phyloP scores from a whole-genome alignment of 2,888 invertebrate species.

The Nebria brevicollis region DNA sequence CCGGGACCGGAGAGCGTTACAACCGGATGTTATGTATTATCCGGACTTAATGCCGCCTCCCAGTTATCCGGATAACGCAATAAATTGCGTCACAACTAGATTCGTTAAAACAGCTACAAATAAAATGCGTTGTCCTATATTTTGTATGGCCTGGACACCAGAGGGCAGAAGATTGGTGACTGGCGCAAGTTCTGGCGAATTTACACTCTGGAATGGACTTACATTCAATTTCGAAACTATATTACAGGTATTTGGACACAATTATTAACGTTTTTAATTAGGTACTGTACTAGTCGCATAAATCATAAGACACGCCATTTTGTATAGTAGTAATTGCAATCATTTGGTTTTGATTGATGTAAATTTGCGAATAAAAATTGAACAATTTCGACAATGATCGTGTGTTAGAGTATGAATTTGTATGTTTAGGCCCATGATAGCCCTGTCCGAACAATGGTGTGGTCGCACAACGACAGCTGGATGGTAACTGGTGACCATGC shows the following conservation, averaged over 20 bases:
- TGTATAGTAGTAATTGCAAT: too few relatives aligned
- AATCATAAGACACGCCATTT: too few relatives aligned
- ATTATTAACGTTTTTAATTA: too few relatives aligned
- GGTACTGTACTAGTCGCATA: too few relatives aligned
- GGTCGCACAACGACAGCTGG: conserved; percentile 99
- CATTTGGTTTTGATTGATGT: too few relatives aligned
- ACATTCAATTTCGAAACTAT: conserved; percentile 99
- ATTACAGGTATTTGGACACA: conserved; percentile 77
- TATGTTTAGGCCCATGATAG: conserved; percentile 94
- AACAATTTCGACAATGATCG: background rate
- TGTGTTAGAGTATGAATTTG: conserved; percentile 25
- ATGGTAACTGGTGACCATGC: conserved; percentile 99
- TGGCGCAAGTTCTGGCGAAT: conserved; percentile 99
- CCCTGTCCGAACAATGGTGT: conserved; percentile 98
- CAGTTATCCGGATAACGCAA: conserved; percentile 93
- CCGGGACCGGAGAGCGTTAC: conserved; percentile 87
- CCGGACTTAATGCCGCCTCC: conserved; percentile 94
- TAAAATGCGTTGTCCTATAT: conserved; percentile 99
- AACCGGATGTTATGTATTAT: conserved; percentile 96
- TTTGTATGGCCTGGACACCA: conserved; percentile 99
- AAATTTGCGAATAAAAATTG: background rate
- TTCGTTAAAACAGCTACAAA: conserved; percentile 99
- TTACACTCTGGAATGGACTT: conserved; percentile 99
- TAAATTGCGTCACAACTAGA: conserved; percentile 93
- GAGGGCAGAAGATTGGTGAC: conserved; percentile 97